A percentile compares a stretch with the other conserved stretches of the same genome.
These are phyloP conservation scores for Lithophane semibrunnea DNA, from an alignment of 2,888 invertebrate genomes.

Conservation along the genomic window DNA sequence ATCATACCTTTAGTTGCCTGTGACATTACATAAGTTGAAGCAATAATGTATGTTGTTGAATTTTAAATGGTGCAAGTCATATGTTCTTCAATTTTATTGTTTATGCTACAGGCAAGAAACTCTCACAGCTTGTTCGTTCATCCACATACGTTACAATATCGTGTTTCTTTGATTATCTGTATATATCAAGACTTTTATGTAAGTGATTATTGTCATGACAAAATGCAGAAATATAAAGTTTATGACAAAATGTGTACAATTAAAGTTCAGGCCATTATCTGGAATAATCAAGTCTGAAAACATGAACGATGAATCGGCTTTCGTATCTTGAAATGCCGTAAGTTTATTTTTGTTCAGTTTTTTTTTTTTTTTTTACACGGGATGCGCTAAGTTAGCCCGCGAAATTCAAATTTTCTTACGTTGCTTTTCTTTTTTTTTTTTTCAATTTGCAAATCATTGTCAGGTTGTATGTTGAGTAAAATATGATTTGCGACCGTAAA, in stretches of 20 bases:
- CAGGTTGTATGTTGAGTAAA: too few species aligned
- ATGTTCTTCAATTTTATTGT: not conserved
- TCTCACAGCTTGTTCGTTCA: not conserved
- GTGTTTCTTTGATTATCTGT: not conserved
- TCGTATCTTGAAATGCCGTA: not conserved
- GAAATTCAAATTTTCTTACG: too few species aligned
- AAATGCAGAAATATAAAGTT: not conserved
- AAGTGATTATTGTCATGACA: not conserved
- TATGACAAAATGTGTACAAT: conserved; percentile 8
- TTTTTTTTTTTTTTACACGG: not conserved
- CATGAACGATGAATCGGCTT: not conserved
- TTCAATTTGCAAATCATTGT: too few species aligned
- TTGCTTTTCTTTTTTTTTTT: too few species aligned
- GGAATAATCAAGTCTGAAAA: not conserved
- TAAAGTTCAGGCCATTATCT: not conserved
- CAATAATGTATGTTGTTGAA: too few species aligned
- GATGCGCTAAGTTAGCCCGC: too few species aligned
- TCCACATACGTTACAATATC: not conserved
- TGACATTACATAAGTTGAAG: too few species aligned
- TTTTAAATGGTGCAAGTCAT: too few species aligned
- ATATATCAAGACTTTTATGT: not conserved
- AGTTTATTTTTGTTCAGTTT: not conserved
- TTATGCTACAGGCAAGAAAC: not conserved
- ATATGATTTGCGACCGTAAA: too few species aligned
- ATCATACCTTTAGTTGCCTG: too few species aligned